A percentile compares a stretch with the other conserved stretches of the same genome.
Conservation (phyloP, 1,140 invertebrate species). For the Rhyzopertha dominica region DNA sequence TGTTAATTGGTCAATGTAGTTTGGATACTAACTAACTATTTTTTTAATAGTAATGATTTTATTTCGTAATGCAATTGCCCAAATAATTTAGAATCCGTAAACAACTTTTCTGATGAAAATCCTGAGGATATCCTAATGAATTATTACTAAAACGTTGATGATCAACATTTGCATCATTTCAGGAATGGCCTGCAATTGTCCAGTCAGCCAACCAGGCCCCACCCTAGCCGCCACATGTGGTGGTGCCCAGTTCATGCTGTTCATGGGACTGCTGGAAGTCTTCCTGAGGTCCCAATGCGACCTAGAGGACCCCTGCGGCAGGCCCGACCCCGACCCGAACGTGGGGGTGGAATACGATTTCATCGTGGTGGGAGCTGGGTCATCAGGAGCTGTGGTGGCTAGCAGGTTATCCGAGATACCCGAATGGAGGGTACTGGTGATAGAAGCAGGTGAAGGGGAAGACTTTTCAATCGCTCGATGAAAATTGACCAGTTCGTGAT, state of each 20-base stretch:
- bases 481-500: background rate
- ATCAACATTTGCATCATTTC: too few species aligned
- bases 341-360: conserved; percentile 66
- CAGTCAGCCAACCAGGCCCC: conserved; percentile 68
- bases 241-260: conserved; percentile 76
- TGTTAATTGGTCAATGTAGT: too few species aligned
- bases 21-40: too few species aligned
- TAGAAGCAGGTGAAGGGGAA: conserved; percentile 66
- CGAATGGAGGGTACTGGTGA: conserved; percentile 70
- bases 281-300: conserved; percentile 79
- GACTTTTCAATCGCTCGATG: too few species aligned
- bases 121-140: too few species aligned
- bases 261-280: conserved; percentile 79
- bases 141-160: too few species aligned
- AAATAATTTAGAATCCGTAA: too few species aligned
- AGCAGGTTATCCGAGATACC: conserved; percentile 73
- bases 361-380: conserved; percentile 83
- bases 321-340: conserved; percentile 52
- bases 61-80: too few species aligned
- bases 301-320: conserved; percentile 74
- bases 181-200: conserved; percentile 52
- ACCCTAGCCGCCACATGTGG: conserved; percentile 75
- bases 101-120: too few species aligned
- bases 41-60: too few species aligned
- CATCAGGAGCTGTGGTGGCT: conserved; percentile 76